Conservation (phyloP, 2,888 invertebrate genomes). For the Eupithecia tripunctaria region DNA sequence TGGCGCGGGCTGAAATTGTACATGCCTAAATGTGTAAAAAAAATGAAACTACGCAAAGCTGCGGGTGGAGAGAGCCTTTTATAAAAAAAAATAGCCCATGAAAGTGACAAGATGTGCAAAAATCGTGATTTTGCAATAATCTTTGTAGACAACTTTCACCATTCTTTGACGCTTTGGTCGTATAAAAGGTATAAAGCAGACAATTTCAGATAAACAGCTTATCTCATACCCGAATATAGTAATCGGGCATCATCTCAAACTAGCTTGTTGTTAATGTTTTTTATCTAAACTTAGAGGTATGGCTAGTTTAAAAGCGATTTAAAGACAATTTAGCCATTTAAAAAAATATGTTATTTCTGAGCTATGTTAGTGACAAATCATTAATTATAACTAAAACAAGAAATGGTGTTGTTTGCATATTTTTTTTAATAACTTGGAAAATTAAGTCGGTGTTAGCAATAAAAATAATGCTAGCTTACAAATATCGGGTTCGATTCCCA, state of each 20-base stretch:
- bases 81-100: not conserved
- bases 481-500: too few species aligned
- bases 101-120: not conserved
- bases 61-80: not conserved
- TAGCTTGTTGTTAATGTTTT: constrained; percentile 61
- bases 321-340: not conserved
- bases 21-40: not conserved
- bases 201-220: constrained; percentile 72
- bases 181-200: constrained; percentile 57
- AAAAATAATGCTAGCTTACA: too few species aligned
- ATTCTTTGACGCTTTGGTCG: constrained; percentile 49
- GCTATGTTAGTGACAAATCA: not conserved
- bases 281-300: constrained; percentile 41
- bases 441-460: too few species aligned
- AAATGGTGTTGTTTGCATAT: too few species aligned
- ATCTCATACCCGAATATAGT: constrained; percentile 63
- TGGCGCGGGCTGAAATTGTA: too few species aligned
- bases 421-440: too few species aligned
- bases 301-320: constrained; percentile 22
- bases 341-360: not conserved
- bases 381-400: too few species aligned
- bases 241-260: constrained; percentile 67
- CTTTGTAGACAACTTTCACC: constrained; percentile 66
- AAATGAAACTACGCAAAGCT: not conserved
- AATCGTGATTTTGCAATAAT: not conserved